These are phyloP conservation scores for Actenoides lindsayi DNA, from an alignment of 2,113 vertebrate species.

Conservation along the genomic window DNA sequence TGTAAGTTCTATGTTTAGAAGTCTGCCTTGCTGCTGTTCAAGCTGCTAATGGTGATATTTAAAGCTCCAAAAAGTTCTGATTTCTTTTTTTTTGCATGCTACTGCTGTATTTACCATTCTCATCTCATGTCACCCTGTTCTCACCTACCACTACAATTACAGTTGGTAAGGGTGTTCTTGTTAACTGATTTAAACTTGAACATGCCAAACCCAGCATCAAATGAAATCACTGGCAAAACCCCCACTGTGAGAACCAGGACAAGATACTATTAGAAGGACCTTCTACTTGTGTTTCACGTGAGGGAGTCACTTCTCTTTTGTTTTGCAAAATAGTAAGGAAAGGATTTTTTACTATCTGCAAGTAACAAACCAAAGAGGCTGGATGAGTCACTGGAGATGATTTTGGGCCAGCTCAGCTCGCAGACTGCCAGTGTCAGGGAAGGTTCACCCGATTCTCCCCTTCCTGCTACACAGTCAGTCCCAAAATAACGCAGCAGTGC, in stretches of 20 bases:
- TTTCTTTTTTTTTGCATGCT: not conserved
- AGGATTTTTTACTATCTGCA: not conserved
- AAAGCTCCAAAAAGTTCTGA: not conserved
- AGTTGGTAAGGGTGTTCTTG: not conserved
- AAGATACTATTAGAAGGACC: not conserved
- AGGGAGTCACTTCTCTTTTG: not conserved
- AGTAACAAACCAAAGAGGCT: not conserved
- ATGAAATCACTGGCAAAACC: conserved; percentile 41
- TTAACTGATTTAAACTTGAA: not conserved
- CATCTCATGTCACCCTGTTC: not conserved
- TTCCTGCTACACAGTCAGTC: conserved; percentile 16
- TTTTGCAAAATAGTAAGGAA: not conserved
- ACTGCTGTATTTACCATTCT: not conserved
- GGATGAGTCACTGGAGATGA: not conserved
- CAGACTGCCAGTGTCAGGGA: not conserved
- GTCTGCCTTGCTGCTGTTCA: not conserved
- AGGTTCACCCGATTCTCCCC: not conserved
- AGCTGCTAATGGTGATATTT: not conserved
- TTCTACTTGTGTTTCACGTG: not conserved
- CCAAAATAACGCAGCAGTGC: not conserved
- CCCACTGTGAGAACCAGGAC: not conserved
- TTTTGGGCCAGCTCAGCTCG: not conserved
- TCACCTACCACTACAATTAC: not conserved
- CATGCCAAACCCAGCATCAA: not conserved
- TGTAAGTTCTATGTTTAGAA: not conserved